Percentiles rank a stretch among this genome's conserved stretches.
These are phyloP conservation scores for Eleutherodactylus coqui DNA, from an alignment of 2,797 vertebrate genomes.

Conservation along the genomic window DNA sequence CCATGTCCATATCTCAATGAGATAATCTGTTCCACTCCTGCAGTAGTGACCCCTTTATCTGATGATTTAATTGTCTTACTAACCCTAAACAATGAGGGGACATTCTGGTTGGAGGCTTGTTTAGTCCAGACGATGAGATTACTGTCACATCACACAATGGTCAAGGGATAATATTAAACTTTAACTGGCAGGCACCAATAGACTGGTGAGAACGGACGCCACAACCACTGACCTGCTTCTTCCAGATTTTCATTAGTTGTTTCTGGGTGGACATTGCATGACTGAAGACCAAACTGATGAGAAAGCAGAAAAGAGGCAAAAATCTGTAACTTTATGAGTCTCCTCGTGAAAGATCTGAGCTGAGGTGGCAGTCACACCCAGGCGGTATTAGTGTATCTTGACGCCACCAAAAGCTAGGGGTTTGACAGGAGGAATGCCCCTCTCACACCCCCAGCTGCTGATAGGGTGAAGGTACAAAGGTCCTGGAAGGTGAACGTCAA, in stretches of 20 bases:
- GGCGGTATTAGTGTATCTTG: no score
- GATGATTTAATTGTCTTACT: background rate
- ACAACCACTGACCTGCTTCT: background rate
- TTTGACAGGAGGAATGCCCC: no score
- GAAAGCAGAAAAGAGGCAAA: background rate
- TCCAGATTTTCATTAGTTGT: background rate
- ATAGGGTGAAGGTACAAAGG: no score
- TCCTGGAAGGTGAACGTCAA: no score
- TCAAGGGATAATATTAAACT: slow-evolving; percentile 25
- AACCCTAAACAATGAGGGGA: background rate
- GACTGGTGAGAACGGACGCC: background rate
- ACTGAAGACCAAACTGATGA: background rate
- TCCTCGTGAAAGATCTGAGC: background rate
- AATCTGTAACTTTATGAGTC: background rate
- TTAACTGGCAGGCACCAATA: slow-evolving; percentile 18
- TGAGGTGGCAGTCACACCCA: background rate
- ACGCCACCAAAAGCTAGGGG: no score
- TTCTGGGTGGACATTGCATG: background rate
- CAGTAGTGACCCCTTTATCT: no score
- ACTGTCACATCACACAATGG: slow-evolving; percentile 4
- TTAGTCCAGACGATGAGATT: background rate
- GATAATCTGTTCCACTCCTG: no score
- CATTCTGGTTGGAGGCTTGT: background rate
- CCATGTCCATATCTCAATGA: no score
- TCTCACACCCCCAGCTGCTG: no score